Evolutionary conservation across 2,888 invertebrate species (phyloP), one percentile per base, ranked within the genome.

Genomic region (Pherbina coryleti): DNA sequence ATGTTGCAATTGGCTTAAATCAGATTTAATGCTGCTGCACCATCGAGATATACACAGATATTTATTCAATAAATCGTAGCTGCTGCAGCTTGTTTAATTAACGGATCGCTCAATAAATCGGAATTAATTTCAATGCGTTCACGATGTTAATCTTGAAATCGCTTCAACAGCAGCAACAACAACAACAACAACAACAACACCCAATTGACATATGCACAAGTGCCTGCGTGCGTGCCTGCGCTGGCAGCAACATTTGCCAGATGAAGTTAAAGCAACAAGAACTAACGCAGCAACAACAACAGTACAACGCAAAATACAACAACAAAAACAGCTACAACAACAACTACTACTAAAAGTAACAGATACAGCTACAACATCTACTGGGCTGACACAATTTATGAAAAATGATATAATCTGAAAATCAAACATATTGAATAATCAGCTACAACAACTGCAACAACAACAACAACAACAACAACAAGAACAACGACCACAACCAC

Each of bases 381-480:
- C 71, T 55, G 67, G 5, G 22, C 70, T 31, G 49, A 19, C 19
- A 70, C 62, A 70, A 70, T 60, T 37, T 71, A 75, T 62, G 44
- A 64, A 72, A 66, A 76, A 72, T 67, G 76, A 77, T 77, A 79
- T 82, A 82, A 85, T 84, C 85, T 81, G 76, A 84, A 82, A 87
- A 87, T 86, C 84, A 86, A 88, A 84, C 88, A 87, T 86, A 87
- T 87, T 88, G 88, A 87, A 84, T 87, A 87, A 87, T 87, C 87
- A 88, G 86, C 66, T n/a, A 66, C 49, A 37, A 73, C 73, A 53
- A 37, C 60, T 5, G 44, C 73, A 73, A 62, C 49, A 31, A 70
- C 31, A 70, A 70, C 37, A 34, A 49, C 73, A 53, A 37, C 60
- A 11, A 60, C 73, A 73, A 62, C 49, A 31, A 70, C 31, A 70